Base-by-base conservation (phyloP, 92 coral and sea anemone species). In the Palythoa grandis region DNA sequence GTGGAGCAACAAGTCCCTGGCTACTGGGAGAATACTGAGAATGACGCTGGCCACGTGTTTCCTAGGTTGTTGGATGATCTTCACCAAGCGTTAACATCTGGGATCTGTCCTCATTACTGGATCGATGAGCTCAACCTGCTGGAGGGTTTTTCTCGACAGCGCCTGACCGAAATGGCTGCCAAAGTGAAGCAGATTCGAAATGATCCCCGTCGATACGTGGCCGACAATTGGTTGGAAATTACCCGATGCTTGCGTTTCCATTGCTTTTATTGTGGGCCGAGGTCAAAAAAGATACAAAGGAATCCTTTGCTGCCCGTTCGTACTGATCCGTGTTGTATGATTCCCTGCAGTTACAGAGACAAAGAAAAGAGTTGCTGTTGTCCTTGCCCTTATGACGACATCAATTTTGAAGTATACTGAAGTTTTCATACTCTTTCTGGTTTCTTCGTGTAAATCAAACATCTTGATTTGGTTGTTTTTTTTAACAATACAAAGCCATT, bases 401-500 rank as follows among this genome's bases (percentile, higher is more conserved):
- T 83, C 48, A 20, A 70, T 76, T 83, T 70, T 50, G 68, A 83
- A 22, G 87, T 83, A 37, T 83, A 83, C 78, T 83, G 38, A 71
- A 67, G 6, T 40, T 40, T 40, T 40, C 6, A 40, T 40, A 40
- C 6, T 3, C 4, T 40, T 40, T 1, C 47, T 40, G 3, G 47
- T 40, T 40, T 40, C 47, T 3, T 40, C 4, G 6, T 3, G 47
- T 3, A 40, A 40, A 40, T 40, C 47, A 40, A 40, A 7, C 3
- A 40, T 3, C 47, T 40, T 40, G 6, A 40, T 40, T 40, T 40
- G 6, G 6, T 40, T 7, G 4, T 40, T 40, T 40, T 40, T 40
- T 7, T 40, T 3, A 40, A 40, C 47, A 3, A 3, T 40, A 7
- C n/a, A n/a, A n/a, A n/a, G n/a, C n/a, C n/a, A n/a, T n/a, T n/a